Evolutionary conservation across 1,140 invertebrate species (phyloP), one percentile per base, ranked within the genome.

Genomic region (Nephotettix cincticeps): DNA sequence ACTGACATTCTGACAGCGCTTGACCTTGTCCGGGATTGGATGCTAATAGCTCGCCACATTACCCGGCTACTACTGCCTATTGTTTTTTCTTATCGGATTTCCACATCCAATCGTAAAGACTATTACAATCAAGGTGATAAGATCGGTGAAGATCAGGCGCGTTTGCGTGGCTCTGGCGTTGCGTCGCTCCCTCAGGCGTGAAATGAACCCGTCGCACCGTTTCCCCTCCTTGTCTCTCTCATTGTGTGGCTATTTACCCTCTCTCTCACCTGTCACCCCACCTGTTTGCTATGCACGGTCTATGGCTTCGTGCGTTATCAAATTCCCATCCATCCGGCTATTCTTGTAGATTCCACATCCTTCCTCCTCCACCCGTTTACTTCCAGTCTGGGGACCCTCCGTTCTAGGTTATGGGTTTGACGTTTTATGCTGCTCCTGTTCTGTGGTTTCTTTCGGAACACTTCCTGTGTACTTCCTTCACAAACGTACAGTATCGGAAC

Each of bases 251-350:
- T 21, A 51, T 51, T n/a, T 19, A 9, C 47, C 47, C 4, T 51
- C 47, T 51, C 47, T 17, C 47, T 51, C n/a, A 19, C 47, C 47
- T 51, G 47, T 51, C 47, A 21, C 47, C n/a, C 47, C 21, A 51
- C 47, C 47, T 51, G 47, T 51, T 51, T 51, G 4, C 47, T 51
- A 51, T 51, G 47, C 47, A 51, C 4, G 47, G 14, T 51, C 47
- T 51, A 51, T 51, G 47, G 47, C 47, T 51, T 51, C 47, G 47
- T 51, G 47, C 21, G 47, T 51, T 51, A 51, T 51, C 47, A 51
- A 51, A 51, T 51, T 51, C 21, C 47, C 47, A 51, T 51, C 47
- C 47, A 51, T 51, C 47, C 47, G 47, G 47, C n/a, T 2, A 40
- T 40, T 40, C 4, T 51, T 51, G 47, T 2, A n/a, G 19, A 51